These are phyloP conservation scores for Patella depressa DNA, from an alignment of 2,888 invertebrate species.

Conservation along the genomic window DNA sequence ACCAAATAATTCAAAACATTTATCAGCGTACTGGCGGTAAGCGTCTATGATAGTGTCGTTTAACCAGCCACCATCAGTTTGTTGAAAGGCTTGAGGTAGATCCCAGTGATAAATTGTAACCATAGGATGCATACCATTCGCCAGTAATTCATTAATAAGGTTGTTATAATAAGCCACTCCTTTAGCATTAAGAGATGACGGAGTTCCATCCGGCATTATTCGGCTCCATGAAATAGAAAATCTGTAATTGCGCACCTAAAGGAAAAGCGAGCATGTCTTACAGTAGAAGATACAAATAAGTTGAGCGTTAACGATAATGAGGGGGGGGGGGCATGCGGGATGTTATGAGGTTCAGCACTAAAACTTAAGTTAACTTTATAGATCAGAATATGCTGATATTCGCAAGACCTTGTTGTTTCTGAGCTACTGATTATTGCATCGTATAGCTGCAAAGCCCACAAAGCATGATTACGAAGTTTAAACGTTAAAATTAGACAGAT, in stretches of 20 bases:
- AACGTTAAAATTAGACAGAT: no score
- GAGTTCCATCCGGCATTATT: constrained; percentile 78
- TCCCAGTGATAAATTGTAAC: constrained; percentile 74
- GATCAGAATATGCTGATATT: no score
- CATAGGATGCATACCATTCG: constrained; percentile 75
- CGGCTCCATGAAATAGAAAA: constrained; percentile 80
- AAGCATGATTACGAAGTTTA: no score
- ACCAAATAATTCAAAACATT: constrained; percentile 64
- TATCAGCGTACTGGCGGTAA: constrained; percentile 64
- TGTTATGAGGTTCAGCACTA: no score
- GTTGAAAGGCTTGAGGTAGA: constrained; percentile 67
- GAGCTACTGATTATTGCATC: no score
- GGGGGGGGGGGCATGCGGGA: no score
- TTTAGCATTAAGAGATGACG: constrained; percentile 74
- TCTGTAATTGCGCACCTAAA: constrained; percentile 65
- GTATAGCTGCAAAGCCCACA: no score
- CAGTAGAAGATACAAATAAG: no score
- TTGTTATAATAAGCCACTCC: constrained; percentile 84
- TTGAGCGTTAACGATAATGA: no score
- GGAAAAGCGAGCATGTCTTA: background rate
- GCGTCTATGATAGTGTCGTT: constrained; percentile 49
- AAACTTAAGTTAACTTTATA: no score
- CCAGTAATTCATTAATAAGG: constrained; percentile 80
- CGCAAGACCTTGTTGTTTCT: no score
- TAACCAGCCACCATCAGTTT: constrained; percentile 68